Percentiles rank a stretch among this genome's conserved stretches.
These are phyloP conservation scores for Marcusenius ussheri DNA, from an alignment of 2,113 vertebrate genomes.

Conservation along the genomic window DNA sequence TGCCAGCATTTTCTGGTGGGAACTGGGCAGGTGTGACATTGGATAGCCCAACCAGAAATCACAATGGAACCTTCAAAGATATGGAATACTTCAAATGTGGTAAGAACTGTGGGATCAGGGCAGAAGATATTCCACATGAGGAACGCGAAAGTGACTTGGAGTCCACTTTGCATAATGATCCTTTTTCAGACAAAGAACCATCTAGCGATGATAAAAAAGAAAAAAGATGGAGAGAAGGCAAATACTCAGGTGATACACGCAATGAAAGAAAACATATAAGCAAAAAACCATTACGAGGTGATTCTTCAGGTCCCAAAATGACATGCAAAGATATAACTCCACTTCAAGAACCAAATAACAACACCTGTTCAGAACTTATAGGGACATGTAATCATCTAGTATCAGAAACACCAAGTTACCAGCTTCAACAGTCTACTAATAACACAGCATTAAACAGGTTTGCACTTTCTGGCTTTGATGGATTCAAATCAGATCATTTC, in stretches of 20 bases:
- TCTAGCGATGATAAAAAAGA: constrained; percentile 8
- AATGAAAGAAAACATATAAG: not conserved
- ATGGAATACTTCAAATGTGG: constrained; percentile 45
- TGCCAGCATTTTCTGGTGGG: constrained; percentile 31
- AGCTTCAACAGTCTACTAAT: not conserved
- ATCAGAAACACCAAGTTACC: not conserved
- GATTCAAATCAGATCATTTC: not conserved
- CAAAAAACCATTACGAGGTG: not conserved
- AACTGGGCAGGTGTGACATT: constrained; percentile 49
- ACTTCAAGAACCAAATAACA: constrained; percentile 18
- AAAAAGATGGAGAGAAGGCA: not conserved
- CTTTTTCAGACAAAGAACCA: constrained; percentile 33
- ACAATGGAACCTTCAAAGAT: constrained; percentile 38
- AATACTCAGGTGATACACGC: constrained; percentile 24
- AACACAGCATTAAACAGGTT: not conserved
- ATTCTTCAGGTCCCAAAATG: constrained; percentile 18
- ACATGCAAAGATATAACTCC: not conserved
- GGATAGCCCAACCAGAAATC: constrained; percentile 39
- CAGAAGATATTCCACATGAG: constrained; percentile 44
- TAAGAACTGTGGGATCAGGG: constrained; percentile 41
- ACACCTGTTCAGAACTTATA: not conserved
- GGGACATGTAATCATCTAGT: not conserved
- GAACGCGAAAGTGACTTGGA: constrained; percentile 20
- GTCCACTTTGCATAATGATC: constrained; percentile 27
- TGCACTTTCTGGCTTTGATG: not conserved